These are phyloP conservation scores for Mormyrops attenuatus DNA, from an alignment of 2,797 vertebrate species.

Conservation along the genomic window DNA sequence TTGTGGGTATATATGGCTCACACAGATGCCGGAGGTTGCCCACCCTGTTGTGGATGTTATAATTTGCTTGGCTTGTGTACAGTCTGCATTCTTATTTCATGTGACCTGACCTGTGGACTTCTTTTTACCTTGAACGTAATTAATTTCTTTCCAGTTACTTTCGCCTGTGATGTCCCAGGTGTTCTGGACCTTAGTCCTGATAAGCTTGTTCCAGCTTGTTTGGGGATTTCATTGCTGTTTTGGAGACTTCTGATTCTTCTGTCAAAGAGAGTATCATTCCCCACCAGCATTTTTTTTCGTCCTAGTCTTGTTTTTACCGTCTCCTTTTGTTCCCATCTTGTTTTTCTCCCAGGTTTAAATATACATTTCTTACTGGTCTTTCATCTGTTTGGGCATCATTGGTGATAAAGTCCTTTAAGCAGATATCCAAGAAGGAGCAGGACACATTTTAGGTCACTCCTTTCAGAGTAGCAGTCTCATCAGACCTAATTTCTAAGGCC, in stretches of 20 bases:
- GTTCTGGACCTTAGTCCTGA: neutral
- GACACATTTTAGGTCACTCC: neutral
- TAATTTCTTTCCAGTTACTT: neutral
- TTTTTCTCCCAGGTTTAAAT: neutral
- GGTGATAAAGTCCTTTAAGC: neutral
- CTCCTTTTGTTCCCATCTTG: neutral
- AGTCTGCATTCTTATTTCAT: neutral
- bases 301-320: neutral
- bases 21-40: neutral
- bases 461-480: neutral
- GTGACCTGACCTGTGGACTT: neutral
- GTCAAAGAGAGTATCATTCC: neutral
- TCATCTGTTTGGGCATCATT: neutral
- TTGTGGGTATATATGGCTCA: neutral
- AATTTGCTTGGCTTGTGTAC: neutral
- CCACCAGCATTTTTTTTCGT: neutral
- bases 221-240: neutral
- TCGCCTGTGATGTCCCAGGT: neutral
- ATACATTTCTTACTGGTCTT: neutral
- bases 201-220: neutral
- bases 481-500: neutral
- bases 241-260: neutral
- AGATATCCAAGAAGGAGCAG: neutral
- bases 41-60: neutral
- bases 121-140: neutral